phyloP scores from a whole-genome alignment of 1,140 invertebrate genomes.

The Olivierus martensii region DNA sequence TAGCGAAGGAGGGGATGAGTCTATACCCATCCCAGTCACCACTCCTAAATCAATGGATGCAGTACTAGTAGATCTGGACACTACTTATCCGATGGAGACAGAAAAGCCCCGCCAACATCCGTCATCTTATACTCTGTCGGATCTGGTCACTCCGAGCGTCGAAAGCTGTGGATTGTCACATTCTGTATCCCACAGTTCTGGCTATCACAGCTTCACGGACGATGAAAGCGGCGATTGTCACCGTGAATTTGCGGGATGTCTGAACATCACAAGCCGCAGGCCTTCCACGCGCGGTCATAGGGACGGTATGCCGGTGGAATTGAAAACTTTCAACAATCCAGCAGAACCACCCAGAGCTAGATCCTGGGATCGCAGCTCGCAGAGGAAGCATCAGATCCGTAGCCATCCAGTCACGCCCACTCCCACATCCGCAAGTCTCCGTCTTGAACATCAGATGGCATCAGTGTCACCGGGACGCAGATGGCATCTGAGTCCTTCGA shows the following conservation, averaged over 20 bases:
- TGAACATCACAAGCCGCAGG: conserved; percentile 7
- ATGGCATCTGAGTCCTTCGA: conserved; percentile 10
- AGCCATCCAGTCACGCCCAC: conserved; percentile 13
- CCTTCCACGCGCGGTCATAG: background rate
- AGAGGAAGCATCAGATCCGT: conserved; percentile 8
- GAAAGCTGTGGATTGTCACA: conserved; percentile 18
- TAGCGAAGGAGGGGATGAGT: conserved; percentile 13
- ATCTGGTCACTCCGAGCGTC: conserved; percentile 15
- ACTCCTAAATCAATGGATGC: background rate
- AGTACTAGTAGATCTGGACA: conserved; percentile 7
- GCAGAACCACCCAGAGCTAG: conserved; percentile 5
- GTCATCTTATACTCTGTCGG: conserved; percentile 18
- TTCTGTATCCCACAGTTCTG: conserved; percentile 21
- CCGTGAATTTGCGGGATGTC: conserved; percentile 17
- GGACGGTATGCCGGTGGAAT: conserved; percentile 5
- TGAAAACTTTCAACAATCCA: conserved; percentile 15
- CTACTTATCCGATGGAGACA: no score
- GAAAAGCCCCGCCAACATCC: background rate
- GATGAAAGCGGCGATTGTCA: conserved; percentile 19
- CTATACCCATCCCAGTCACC: conserved; percentile 1
- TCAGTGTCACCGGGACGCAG: background rate
- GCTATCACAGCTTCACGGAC: conserved; percentile 22
- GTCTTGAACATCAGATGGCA: background rate
- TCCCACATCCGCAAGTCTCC: background rate
- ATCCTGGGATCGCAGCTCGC: conserved; percentile 15